A percentile compares a stretch with the other conserved stretches of the same genome.
These are phyloP conservation scores for Zaprionus kolodkinae DNA, from an alignment of 1,140 invertebrate species.

Conservation along the genomic window DNA sequence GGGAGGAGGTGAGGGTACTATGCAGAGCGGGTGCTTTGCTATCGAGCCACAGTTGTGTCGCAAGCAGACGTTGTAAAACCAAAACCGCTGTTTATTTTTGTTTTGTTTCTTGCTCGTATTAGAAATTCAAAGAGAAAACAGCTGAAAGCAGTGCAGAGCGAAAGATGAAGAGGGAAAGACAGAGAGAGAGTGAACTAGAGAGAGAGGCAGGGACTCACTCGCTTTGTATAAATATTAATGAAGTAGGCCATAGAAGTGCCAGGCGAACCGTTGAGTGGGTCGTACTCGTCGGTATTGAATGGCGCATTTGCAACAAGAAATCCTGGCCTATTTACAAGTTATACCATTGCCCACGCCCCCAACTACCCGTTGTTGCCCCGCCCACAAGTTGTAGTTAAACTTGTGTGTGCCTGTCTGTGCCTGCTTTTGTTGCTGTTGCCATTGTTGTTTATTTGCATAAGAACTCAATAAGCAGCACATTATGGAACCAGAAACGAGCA, in stretches of 20 bases:
- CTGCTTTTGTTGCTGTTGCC: constrained; percentile 23
- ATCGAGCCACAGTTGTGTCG: constrained; percentile 19
- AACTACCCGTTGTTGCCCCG: not conserved
- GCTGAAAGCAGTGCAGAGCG: constrained; percentile 1
- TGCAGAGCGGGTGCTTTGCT: too few relatives aligned
- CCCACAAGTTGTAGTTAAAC: constrained; percentile 18
- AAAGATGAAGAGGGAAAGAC: not conserved
- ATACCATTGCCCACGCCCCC: not conserved
- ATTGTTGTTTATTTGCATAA: constrained; percentile 67
- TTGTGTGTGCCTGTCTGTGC: constrained; percentile 39
- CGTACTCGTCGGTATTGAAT: constrained; percentile 55
- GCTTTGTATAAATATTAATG: constrained; percentile 81
- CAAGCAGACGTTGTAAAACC: constrained; percentile 10
- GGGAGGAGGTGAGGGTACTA: not conserved
- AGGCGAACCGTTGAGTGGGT: constrained; percentile 42
- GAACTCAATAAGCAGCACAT: constrained; percentile 56
- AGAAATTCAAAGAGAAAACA: constrained; percentile 51
- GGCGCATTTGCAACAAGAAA: constrained; percentile 75
- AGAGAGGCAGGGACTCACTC: constrained; percentile 18
- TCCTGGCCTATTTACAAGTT: constrained; percentile 73
- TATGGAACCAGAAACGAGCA: constrained; percentile 38
- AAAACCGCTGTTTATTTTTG: constrained; percentile 11
- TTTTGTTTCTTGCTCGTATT: constrained; percentile 34
- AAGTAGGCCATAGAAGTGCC: constrained; percentile 77
- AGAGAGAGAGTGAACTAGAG: not conserved